Evolutionary conservation across 2,113 vertebrate genomes (phyloP).

Genomic region (Arvicanthis niloticus): DNA sequence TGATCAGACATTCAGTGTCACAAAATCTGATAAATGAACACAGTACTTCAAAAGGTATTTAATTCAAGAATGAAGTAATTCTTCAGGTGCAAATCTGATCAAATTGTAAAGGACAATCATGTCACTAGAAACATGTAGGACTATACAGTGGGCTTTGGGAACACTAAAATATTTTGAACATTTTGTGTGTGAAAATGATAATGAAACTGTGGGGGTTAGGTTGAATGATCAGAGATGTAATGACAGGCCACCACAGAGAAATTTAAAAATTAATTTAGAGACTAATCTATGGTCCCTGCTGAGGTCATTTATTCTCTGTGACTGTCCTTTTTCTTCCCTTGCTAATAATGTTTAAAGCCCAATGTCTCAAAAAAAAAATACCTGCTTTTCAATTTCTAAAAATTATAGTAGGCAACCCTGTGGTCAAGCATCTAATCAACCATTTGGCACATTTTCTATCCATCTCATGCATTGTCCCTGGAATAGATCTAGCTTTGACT

Average conservation of each 20-base stretch:
- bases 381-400: slow-evolving; percentile 65
- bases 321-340: slow-evolving; percentile 44
- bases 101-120: not conserved
- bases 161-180: not conserved
- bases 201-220: not conserved
- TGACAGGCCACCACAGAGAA: slow-evolving; percentile 17
- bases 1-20: not conserved
- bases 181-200: slow-evolving; percentile 53
- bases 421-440: slow-evolving; percentile 74
- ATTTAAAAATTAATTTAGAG: slow-evolving; percentile 63
- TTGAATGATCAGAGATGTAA: slow-evolving; percentile 40
- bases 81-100: not conserved
- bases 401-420: slow-evolving; percentile 67
- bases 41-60: not conserved
- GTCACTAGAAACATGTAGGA: not conserved
- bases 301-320: slow-evolving; percentile 38
- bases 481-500: slow-evolving; percentile 67
- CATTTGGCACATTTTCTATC: slow-evolving; percentile 66
- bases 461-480: slow-evolving; percentile 52
- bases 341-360: slow-evolving; percentile 55
- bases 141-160: not conserved
- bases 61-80: not conserved
- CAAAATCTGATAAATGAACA: not conserved
- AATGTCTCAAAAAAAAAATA: slow-evolving; percentile 73
- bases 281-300: not conserved